Evolutionary conservation across 2,797 vertebrate species (phyloP), one percentile per base, ranked within the genome.

Genomic region (Masticophis lateralis): DNA sequence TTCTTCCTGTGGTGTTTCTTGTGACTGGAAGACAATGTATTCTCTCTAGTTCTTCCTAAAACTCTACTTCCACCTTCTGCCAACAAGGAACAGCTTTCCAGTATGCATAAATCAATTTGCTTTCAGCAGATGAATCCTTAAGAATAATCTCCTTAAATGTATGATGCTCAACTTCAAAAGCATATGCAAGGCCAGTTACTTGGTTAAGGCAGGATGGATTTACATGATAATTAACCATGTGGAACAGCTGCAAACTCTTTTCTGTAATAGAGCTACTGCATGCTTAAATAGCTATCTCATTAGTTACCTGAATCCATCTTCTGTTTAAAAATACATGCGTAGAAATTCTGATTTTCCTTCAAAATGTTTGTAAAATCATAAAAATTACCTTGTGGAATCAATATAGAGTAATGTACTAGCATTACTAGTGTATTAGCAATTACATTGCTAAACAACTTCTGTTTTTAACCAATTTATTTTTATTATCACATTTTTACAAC

Each of bases 161-260:
- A 86, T 88, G 7, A 0, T 89, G 55, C 91, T 25, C 66, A 91
- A 92, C 66, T 93, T 94, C 79, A 95, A 93, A 2, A 0, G 37
- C 92, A 96, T 92, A 96, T 96, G 95, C 91, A 63, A 95, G 93
- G 94, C 90, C 1, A 92, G 95, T 96, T 94, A 94, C 93, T 95
- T 96, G 94, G 92, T 47, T 79, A 4, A 91, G 86, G 59, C 13
- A 90, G 10, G 9, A 43, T 37, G 13, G 13, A 88, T 59, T 60
- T 63, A 79, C 61, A 93, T 79, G 12, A 69, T n/a, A 51, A 53
- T 79, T 47, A 91, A 69, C 20, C 4, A 87, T 47, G 28, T 87
- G 53, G 37, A 16, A 87, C 37, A 59, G 27, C 37, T 56, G 32
- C 27, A 56, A 83, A 83, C 10, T 83, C 37, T 47, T 83, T 83